Evolutionary conservation across 1,140 invertebrate genomes (phyloP), one percentile per base, ranked within the genome.

Genomic region (Orius insidiosus): DNA sequence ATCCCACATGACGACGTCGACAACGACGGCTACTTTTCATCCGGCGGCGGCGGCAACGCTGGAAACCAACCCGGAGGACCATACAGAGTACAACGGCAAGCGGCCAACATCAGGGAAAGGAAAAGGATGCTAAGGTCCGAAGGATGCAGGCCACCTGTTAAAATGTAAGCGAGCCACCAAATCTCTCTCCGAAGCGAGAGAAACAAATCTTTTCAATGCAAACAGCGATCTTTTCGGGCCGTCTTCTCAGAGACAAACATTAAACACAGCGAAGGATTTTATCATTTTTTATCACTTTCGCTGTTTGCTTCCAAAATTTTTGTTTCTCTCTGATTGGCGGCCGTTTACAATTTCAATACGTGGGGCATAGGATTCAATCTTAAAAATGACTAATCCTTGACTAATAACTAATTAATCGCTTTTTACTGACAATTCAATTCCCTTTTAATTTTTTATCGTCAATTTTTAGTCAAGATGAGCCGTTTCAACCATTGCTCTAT

Each of bases 81-180:
- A 1, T 88, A 88, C 63, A 72, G 85, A 54, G 80, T 87, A 36
- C 85, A 89, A 60, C 68, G 86, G 48, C 84, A 88, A 53, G 84
- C 87, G 2, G 88, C 89, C 32, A 94, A 90, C 64, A 83, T 94
- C 42, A 71, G 92, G 34, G 92, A 97, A 68, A 70, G 90, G 56
- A 89, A 90, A 69, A 74, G 92, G 57, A 95, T 96, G 87, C 79
- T 95, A 71, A 89, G 86, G 84, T 89, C 80, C 64, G 68, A 59
- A 34, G 45, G 40, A 38, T 32, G 58, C 39, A 50, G 54, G 48
- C 58, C 59, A 24, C 56, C 58, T 38, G 56, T 59, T 51, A 61
- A 61, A 55, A 61, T 61, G 59, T 61, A 59, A 61, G 59, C 46
- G 49, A 45, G 47, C 46, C 39, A 8, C 3, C 9, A 13, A n/a